These are phyloP conservation scores for Spea hammondii DNA, from an alignment of 2,797 vertebrate species.

Conservation along the genomic window DNA sequence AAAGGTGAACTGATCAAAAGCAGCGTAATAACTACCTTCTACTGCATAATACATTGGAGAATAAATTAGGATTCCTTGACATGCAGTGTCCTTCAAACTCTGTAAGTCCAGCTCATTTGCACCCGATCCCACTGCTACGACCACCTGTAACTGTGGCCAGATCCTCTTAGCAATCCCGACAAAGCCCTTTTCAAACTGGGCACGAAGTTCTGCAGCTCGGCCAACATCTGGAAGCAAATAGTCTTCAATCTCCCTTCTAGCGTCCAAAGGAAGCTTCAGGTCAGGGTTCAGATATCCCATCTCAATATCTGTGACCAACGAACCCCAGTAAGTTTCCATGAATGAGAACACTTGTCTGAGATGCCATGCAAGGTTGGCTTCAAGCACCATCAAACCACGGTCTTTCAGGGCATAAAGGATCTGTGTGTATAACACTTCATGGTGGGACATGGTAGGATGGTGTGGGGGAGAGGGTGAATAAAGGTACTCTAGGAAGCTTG, in stretches of 20 bases:
- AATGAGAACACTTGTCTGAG: constrained; percentile 75
- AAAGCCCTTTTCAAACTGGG: constrained; percentile 71
- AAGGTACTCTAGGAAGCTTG: constrained; percentile 69
- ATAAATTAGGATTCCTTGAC: constrained; percentile 82
- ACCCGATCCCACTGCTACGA: constrained; percentile 76
- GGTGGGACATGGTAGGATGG: constrained; percentile 66
- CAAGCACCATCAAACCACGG: constrained; percentile 70
- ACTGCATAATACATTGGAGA: constrained; percentile 80
- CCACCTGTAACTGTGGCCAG: constrained; percentile 83
- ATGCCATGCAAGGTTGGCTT: constrained; percentile 76
- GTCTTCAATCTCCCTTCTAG: constrained; percentile 65
- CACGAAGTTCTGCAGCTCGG: constrained; percentile 72
- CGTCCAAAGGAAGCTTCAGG: constrained; percentile 64
- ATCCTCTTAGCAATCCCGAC: constrained; percentile 75
- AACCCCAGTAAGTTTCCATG: constrained; percentile 71
- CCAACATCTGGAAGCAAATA: constrained; percentile 65
- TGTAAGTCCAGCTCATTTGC: constrained; percentile 79
- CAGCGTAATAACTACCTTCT: constrained; percentile 73
- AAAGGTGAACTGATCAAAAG: background rate
- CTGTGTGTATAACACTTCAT: constrained; percentile 74
- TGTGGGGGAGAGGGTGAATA: constrained; percentile 68
- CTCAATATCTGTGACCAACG: constrained; percentile 75
- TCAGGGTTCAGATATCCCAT: constrained; percentile 67
- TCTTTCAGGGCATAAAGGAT: constrained; percentile 80
- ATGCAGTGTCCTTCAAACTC: constrained; percentile 72